Evolutionary conservation across 2,888 invertebrate species (phyloP).

Genomic region (Clepsis dumicolana): DNA sequence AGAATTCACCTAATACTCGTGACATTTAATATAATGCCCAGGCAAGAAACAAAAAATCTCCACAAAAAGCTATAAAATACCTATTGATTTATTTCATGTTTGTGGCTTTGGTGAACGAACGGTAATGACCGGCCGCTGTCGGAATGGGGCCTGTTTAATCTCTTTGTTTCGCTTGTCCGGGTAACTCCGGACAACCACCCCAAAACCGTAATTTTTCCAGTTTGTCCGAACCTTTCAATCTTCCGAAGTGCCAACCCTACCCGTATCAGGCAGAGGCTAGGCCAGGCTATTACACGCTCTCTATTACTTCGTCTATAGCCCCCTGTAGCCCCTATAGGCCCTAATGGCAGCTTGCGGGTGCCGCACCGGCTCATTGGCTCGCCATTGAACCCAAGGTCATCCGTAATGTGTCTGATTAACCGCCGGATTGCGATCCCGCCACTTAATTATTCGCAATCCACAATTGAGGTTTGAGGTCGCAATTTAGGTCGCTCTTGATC

Average conservation of each 20-base stretch:
- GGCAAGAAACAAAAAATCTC: background rate
- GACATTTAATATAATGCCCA: background rate
- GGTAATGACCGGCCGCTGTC: background rate
- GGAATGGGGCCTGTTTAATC: background rate
- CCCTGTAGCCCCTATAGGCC: conserved; percentile 51
- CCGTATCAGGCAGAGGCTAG: conserved; percentile 41
- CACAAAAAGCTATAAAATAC: background rate
- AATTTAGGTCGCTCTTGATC: conserved; percentile 9
- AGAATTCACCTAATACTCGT: background rate
- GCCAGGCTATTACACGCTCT: conserved; percentile 46
- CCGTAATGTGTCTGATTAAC: conserved; percentile 68
- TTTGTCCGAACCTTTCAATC: background rate
- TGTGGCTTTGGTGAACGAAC: too few relatives aligned
- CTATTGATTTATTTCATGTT: background rate
- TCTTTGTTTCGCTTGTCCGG: background rate
- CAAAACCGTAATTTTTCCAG: background rate
- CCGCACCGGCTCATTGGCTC: conserved; percentile 42
- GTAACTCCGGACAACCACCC: background rate
- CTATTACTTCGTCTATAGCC: conserved; percentile 41
- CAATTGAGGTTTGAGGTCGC: conserved; percentile 35
- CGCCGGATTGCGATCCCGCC: conserved; percentile 53
- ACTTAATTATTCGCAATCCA: conserved; percentile 40
- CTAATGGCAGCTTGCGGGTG: conserved; percentile 59
- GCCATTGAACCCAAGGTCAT: conserved; percentile 67
- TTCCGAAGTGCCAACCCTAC: background rate